phyloP scores from a whole-genome alignment of 1,140 invertebrate genomes.

The Agrypnia vestita region DNA sequence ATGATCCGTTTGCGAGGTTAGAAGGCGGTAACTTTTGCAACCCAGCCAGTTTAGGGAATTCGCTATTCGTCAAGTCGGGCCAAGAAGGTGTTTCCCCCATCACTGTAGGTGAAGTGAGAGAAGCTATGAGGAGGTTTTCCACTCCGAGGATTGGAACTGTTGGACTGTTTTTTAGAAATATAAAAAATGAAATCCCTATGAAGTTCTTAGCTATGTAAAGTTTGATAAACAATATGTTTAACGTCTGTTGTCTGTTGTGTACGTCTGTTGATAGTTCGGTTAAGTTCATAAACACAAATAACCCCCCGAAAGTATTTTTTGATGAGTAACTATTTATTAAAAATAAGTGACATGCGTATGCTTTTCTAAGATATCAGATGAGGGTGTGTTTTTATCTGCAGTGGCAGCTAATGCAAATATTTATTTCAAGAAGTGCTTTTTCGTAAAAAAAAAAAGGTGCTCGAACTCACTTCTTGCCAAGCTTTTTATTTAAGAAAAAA shows the following conservation, averaged over 20 bases:
- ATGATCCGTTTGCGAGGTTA: conserved; percentile 72
- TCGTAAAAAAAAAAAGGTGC: no score
- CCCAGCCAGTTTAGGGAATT: conserved; percentile 64
- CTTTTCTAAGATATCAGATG: no score
- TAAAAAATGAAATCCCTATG: conserved; percentile 54
- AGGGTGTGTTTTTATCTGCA: no score
- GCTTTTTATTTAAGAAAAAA: no score
- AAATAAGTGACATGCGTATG: no score
- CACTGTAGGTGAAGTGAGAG: conserved; percentile 55
- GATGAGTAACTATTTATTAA: no score
- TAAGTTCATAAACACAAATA: no score
- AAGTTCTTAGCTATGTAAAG: conserved; percentile 55
- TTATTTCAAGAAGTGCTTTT: no score
- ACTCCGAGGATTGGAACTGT: conserved; percentile 53
- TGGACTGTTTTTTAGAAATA: conserved; percentile 55
- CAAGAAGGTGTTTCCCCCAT: conserved; percentile 53
- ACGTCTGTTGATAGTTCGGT: no score
- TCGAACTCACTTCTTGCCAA: no score
- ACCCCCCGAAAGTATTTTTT: no score
- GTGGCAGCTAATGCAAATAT: no score
- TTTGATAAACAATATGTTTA: background rate
- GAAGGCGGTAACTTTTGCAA: conserved; percentile 67
- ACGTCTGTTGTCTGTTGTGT: background rate
- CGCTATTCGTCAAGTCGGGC: conserved; percentile 49
- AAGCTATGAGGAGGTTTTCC: conserved; percentile 58